phyloP scores from a whole-genome alignment of 2,113 vertebrate genomes.

The Capreolus pygargus region DNA sequence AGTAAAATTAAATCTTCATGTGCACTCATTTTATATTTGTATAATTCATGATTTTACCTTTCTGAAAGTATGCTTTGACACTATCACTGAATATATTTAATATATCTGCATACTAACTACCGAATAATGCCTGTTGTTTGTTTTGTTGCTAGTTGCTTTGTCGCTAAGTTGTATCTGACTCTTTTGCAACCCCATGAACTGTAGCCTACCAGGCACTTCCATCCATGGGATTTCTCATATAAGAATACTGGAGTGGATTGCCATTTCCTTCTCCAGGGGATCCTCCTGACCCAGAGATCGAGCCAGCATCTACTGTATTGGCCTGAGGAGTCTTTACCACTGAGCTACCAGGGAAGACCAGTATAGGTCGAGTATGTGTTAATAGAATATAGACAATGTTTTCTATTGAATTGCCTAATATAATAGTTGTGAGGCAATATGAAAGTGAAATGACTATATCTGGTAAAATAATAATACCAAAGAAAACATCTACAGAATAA shows the following conservation, averaged over 20 bases:
- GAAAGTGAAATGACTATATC: conserved; percentile 21
- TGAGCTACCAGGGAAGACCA: background rate
- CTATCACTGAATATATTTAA: background rate
- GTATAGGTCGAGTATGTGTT: background rate
- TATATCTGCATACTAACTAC: background rate
- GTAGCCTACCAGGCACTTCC: background rate
- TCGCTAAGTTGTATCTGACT: background rate
- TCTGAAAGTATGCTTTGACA: conserved; percentile 7
- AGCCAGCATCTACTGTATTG: background rate
- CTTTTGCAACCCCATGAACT: background rate
- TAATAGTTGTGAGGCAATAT: background rate
- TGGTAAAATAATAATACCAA: conserved; percentile 47
- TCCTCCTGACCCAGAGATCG: background rate
- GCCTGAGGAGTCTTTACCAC: background rate
- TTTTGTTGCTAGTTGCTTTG: background rate
- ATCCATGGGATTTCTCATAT: background rate
- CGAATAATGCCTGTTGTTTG: background rate
- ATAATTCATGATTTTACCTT: background rate
- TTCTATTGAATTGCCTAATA: background rate
- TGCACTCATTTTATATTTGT: background rate
- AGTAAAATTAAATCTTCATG: background rate
- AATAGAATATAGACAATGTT: background rate
- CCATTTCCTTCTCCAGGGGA: background rate
- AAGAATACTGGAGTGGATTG: background rate
- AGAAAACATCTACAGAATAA: conserved; percentile 34